Evolutionary conservation across 2,888 invertebrate species (phyloP).

Genomic region (Pristionchus entomophagus): DNA sequence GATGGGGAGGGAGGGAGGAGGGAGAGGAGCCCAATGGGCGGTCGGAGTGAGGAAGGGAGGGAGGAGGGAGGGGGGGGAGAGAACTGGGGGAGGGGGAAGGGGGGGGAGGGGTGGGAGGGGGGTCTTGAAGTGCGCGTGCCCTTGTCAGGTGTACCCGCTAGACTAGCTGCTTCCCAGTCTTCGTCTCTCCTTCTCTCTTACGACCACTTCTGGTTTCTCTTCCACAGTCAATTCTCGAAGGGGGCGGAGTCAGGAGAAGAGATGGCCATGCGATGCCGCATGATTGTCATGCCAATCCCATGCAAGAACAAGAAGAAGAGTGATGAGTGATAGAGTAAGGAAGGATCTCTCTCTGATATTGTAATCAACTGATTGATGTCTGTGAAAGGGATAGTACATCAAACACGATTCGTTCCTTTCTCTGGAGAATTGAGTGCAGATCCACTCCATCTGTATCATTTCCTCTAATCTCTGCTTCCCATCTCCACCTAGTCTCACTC

Average conservation of each 20-base stretch:
- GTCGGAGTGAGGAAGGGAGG: neutral
- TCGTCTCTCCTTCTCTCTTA: neutral
- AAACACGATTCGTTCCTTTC: neutral
- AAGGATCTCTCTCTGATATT: no score
- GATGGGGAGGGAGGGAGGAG: neutral
- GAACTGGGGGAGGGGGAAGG: neutral
- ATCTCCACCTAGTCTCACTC: slow-evolving; percentile 4
- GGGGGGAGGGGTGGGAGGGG: neutral
- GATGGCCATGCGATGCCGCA: neutral
- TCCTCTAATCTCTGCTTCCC: slow-evolving; percentile 4
- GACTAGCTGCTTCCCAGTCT: neutral
- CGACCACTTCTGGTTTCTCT: slow-evolving; percentile 37
- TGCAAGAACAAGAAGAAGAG: no score
- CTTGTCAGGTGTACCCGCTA: slow-evolving; percentile 31
- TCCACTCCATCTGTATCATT: neutral
- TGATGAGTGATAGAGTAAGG: no score
- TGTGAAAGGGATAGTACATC: neutral
- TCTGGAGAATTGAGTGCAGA: neutral
- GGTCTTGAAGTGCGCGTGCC: slow-evolving; percentile 34
- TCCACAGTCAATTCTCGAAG: slow-evolving; percentile 10
- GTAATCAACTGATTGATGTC: no score
- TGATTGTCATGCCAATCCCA: neutral
- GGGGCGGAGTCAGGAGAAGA: slow-evolving; percentile 28
- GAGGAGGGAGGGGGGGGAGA: neutral
- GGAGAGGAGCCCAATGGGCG: neutral